Conservation (phyloP, 2,113 vertebrate genomes). For the Pygoscelis adeliae region DNA sequence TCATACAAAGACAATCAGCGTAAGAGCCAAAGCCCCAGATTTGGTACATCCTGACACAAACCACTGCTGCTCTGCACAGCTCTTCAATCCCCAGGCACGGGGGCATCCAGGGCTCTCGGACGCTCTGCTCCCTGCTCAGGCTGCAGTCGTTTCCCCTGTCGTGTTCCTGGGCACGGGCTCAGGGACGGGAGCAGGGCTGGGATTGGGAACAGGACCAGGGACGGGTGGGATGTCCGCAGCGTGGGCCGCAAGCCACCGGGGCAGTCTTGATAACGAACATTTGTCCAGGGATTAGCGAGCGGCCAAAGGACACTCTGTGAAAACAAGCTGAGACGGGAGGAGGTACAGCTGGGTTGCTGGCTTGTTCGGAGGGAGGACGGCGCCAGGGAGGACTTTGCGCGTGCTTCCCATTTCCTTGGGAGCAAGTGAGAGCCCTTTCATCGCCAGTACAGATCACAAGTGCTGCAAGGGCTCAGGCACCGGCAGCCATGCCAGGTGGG, state of each 20-base stretch:
- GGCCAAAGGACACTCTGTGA: neutral
- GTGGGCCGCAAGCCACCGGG: neutral
- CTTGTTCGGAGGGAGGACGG: neutral
- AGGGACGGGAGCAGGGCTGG: neutral
- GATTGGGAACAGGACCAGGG: neutral
- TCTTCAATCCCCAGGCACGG: rapidly evolving
- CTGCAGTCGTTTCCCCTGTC: neutral
- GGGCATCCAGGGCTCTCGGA: neutral
- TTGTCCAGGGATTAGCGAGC: neutral
- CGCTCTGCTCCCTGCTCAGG: neutral
- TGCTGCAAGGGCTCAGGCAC: neutral
- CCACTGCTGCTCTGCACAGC: neutral
- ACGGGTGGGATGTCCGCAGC: neutral
- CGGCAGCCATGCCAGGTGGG: neutral
- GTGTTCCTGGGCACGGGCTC: neutral
- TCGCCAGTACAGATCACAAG: neutral
- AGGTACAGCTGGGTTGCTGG: constrained; percentile 30
- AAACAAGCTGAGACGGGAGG: constrained; percentile 9
- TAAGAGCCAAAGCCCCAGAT: neutral
- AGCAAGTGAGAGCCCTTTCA: neutral
- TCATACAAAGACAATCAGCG: neutral
- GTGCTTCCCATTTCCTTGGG: neutral
- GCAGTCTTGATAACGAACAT: neutral
- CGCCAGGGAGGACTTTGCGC: neutral
- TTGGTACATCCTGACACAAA: neutral